These are phyloP conservation scores for Salvelinus alpinus DNA, from an alignment of 2,113 vertebrate species.

Conservation along the genomic window DNA sequence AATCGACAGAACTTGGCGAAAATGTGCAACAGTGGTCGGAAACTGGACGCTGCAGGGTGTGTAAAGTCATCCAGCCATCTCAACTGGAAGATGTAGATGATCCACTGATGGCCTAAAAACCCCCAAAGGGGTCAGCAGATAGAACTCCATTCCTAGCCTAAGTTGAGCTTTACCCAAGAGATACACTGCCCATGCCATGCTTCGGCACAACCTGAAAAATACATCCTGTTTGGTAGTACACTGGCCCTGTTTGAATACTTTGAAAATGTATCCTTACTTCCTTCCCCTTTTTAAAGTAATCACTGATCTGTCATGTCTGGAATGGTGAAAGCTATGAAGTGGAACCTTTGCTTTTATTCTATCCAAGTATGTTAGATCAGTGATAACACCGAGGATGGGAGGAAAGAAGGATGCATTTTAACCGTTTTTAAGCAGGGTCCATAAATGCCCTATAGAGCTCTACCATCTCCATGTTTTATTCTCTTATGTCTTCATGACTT, in stretches of 20 bases:
- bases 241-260: no score
- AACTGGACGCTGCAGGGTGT: slow-evolving; percentile 75
- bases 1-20: slow-evolving; percentile 73
- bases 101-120: background rate
- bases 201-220: no score
- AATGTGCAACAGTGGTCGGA: slow-evolving; percentile 75
- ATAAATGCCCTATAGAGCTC: background rate
- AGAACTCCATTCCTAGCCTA: background rate
- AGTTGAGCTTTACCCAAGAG: no score
- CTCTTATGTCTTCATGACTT: background rate
- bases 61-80: slow-evolving; percentile 64
- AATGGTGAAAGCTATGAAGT: no score
- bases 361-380: no score
- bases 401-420: background rate
- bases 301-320: no score
- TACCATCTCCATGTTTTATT: background rate
- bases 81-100: slow-evolving; percentile 25
- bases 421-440: background rate
- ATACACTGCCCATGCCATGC: no score
- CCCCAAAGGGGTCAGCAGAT: background rate
- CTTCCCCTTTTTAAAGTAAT: no score
- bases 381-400: no score
- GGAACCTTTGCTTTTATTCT: no score
- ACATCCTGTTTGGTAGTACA: no score
- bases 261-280: no score